phyloP scores from a whole-genome alignment of 1,140 invertebrate species.

The Frieseomelitta varia region DNA sequence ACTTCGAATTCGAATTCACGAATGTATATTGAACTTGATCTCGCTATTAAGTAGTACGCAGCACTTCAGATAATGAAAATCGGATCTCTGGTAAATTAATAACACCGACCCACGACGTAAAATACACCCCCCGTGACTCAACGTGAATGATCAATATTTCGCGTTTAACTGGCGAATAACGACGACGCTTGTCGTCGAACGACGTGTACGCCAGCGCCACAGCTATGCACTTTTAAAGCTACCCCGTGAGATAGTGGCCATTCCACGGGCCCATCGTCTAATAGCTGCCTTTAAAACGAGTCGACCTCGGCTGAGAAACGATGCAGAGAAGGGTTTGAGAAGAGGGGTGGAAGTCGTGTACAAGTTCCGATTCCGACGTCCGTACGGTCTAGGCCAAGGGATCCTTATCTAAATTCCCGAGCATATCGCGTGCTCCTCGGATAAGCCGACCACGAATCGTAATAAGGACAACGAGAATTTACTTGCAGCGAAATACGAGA shows the following conservation, averaged over 20 bases:
- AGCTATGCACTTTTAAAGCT: constrained; percentile 8
- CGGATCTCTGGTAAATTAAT: not conserved
- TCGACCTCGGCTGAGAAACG: not conserved
- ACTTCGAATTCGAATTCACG: too few species aligned
- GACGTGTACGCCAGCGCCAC: not conserved
- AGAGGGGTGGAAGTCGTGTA: not conserved
- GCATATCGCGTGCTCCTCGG: constrained; percentile 64
- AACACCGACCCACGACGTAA: not conserved
- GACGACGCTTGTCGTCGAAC: not conserved
- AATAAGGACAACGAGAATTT: constrained; percentile 72
- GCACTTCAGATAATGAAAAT: not conserved
- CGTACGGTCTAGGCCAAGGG: constrained; percentile 58
- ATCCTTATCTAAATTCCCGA: constrained; percentile 61
- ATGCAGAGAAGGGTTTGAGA: not conserved
- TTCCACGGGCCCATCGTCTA: not conserved
- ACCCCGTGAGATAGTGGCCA: not conserved
- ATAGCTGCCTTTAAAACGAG: constrained; percentile 39
- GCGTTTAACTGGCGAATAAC: constrained; percentile 9
- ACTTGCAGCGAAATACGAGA: constrained; percentile 57
- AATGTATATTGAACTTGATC: too few species aligned
- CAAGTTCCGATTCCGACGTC: constrained; percentile 35
- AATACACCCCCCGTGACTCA: not conserved
- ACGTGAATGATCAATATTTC: constrained; percentile 42
- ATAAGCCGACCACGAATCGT: constrained; percentile 66
- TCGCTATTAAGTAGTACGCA: too few species aligned